phyloP scores from a whole-genome alignment of 1,140 invertebrate genomes.

The Drosophila mojavensis region DNA sequence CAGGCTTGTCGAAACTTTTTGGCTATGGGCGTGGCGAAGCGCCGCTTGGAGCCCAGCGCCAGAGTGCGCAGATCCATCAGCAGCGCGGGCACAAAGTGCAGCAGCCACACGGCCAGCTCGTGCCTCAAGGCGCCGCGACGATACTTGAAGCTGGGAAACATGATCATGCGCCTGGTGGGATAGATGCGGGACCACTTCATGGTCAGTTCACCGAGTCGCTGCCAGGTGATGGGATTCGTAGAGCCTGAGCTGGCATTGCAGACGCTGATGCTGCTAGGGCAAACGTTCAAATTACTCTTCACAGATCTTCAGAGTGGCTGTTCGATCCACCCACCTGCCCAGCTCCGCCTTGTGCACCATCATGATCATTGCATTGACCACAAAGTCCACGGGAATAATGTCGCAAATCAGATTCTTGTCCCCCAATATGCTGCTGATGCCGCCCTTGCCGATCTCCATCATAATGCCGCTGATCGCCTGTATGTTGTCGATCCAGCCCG shows the following conservation, averaged over 20 bases:
- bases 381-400: slow-evolving; percentile 95
- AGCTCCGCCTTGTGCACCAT: slow-evolving; percentile 88
- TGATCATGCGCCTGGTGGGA: slow-evolving; percentile 92
- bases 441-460: slow-evolving; percentile 93
- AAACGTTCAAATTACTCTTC: neutral
- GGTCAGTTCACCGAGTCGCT: slow-evolving; percentile 88
- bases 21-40: slow-evolving; percentile 94
- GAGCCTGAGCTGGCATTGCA: slow-evolving; percentile 96
- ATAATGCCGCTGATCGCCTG: slow-evolving; percentile 92
- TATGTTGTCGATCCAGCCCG: slow-evolving; percentile 97
- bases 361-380: slow-evolving; percentile 93
- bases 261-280: slow-evolving; percentile 85
- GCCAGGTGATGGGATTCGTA: slow-evolving; percentile 94
- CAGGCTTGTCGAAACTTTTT: slow-evolving; percentile 91
- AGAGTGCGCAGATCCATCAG: slow-evolving; percentile 88
- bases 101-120: slow-evolving; percentile 88
- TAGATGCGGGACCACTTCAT: slow-evolving; percentile 89
- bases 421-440: slow-evolving; percentile 93
- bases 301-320: neutral
- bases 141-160: slow-evolving; percentile 93
- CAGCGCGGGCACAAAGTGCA: slow-evolving; percentile 92
- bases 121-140: slow-evolving; percentile 90
- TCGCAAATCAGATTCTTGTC: slow-evolving; percentile 90
- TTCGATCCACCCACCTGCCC: slow-evolving; percentile 48
- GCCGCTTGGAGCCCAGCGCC: slow-evolving; percentile 89